These are phyloP conservation scores for Nerophis ophidion DNA, from an alignment of 2,113 vertebrate genomes.

Conservation along the genomic window DNA sequence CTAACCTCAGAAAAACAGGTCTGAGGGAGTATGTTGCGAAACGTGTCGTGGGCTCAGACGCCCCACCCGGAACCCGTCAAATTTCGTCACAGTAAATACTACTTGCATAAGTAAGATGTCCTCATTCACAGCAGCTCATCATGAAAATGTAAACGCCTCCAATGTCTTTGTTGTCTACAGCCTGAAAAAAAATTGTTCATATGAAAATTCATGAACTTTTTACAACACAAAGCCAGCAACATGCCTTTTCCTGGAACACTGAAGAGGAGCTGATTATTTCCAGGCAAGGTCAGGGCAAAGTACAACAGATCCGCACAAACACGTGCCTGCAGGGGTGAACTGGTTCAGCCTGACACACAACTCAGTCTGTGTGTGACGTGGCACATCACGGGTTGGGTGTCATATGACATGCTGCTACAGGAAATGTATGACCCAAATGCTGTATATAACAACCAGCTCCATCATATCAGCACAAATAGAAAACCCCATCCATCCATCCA, in stretches of 20 bases:
- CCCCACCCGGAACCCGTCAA: conserved; percentile 16
- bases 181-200: conserved; percentile 1
- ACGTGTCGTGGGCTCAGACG: conserved; percentile 27
- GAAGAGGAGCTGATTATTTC: conserved; percentile 11
- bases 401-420: conserved; percentile 39
- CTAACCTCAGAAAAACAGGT: conserved; percentile 21
- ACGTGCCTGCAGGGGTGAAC: conserved; percentile 52
- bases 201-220: background rate
- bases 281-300: conserved; percentile 34
- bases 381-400: conserved; percentile 43
- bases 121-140: background rate
- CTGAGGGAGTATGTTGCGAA: conserved; percentile 33
- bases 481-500: background rate
- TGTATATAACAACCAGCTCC: conserved; percentile 32
- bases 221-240: background rate
- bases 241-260: conserved; percentile 14
- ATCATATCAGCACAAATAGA: conserved; percentile 41
- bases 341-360: conserved; percentile 25
- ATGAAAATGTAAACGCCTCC: background rate
- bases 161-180: background rate
- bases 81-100: conserved; percentile 15
- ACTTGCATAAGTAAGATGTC: conserved; percentile 15
- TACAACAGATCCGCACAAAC: conserved; percentile 53
- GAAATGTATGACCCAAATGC: conserved; percentile 54
- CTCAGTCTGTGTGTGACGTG: conserved; percentile 15